Base-by-base conservation (phyloP, 2,888 invertebrate species). In the Ptychoptera contaminata region DNA sequence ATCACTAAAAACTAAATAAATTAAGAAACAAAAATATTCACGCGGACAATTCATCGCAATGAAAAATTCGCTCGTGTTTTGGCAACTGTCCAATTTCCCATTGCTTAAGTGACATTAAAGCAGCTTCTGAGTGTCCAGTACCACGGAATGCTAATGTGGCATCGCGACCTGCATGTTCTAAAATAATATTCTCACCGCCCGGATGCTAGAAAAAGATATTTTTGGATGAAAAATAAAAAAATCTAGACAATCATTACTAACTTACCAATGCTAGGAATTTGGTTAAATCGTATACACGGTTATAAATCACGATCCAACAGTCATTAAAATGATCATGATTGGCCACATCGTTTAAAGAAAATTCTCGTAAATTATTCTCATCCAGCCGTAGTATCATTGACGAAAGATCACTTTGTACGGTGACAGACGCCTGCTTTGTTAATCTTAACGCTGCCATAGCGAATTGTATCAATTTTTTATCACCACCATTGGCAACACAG, bases 81-180 rank as follows among this genome's bases (percentile, higher is more conserved):
- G 86, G 85, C 16, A 90, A 68, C 56, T 82, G 78, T 0, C 88
- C 90, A 16, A 88, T 74, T 2, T 79, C 62, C 61, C 77, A 85
- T 11, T 75, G 71, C 36, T 78, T 73, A 48, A 90, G 66, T 15
- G 74, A 71, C 48, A 71, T 70, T 23, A 73, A 63, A 1, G 85
- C 82, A 48, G 67, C 69, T n/a, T 69, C 67, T 5, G 82, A 79
- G 57, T 90, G 90, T 1, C 87, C 86, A 0, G 81, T 77, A 40
- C 84, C 79, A 12, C 82, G 71, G 66, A 86, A 90, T 0, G 87
- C 82, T 2, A 82, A 69, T 16, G 83, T 87, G 0, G 85, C 87
- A 60, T 90, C 90, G 9, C 81, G 71, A 0, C 90, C 90, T 0
- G 85, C 88, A 60, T 85, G 77, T 55, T 90, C 90, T 53, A 86